Conservation (phyloP, 1,140 invertebrate genomes). For the Drosophila pachea region DNA sequence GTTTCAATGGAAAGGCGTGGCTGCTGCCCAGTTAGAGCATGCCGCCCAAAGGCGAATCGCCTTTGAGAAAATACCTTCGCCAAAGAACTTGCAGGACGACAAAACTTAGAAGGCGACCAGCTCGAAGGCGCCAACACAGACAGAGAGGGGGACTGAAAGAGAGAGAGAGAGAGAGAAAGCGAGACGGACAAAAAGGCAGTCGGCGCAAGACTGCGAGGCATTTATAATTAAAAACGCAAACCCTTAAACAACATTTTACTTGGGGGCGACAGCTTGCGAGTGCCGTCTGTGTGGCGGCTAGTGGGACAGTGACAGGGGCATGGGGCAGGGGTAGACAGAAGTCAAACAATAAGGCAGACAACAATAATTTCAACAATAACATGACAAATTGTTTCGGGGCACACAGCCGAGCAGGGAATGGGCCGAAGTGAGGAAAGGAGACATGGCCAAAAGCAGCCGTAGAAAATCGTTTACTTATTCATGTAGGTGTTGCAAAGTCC, state of each 20-base stretch:
- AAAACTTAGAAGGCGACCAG: slow-evolving; percentile 2
- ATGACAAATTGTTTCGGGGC: slow-evolving; percentile 73
- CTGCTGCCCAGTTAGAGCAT: neutral
- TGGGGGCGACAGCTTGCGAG: slow-evolving; percentile 30
- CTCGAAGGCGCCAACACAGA: no score
- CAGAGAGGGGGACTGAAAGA: neutral
- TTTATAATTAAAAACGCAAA: slow-evolving; percentile 74
- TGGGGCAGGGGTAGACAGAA: slow-evolving; percentile 57
- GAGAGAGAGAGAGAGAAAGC: slow-evolving; percentile 13
- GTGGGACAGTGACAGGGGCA: slow-evolving; percentile 5
- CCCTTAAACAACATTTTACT: slow-evolving; percentile 65
- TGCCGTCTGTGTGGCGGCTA: no score
- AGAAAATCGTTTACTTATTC: slow-evolving; percentile 40
- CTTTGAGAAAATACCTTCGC: slow-evolving; percentile 36
- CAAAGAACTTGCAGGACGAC: slow-evolving; percentile 13
- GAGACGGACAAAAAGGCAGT: slow-evolving; percentile 40
- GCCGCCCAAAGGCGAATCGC: slow-evolving; percentile 32
- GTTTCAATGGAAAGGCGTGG: neutral
- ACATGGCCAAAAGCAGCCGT: slow-evolving; percentile 9
- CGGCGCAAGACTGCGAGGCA: slow-evolving; percentile 52
- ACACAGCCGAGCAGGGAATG: slow-evolving; percentile 42
- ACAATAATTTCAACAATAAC: slow-evolving; percentile 74
- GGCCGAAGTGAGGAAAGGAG: neutral
- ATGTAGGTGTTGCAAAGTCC: slow-evolving; percentile 43
- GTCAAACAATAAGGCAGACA: slow-evolving; percentile 75